A percentile compares a stretch with the other conserved stretches of the same genome.
These are phyloP conservation scores for Wasmannia auropunctata DNA, from an alignment of 1,140 invertebrate genomes.

Conservation along the genomic window DNA sequence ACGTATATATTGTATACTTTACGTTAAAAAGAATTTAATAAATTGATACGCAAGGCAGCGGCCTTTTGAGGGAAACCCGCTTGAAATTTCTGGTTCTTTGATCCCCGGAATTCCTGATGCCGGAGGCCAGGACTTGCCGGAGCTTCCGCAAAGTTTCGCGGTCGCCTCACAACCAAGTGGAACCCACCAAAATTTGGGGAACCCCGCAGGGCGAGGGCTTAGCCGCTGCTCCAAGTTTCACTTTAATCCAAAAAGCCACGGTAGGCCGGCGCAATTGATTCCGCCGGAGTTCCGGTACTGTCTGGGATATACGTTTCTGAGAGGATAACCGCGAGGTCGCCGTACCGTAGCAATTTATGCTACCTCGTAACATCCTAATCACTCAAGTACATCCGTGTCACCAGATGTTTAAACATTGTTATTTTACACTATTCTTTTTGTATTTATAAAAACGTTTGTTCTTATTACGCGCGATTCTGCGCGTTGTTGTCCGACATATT, in stretches of 20 bases:
- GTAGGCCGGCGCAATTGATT: constrained; percentile 84
- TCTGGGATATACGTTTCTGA: constrained; percentile 43
- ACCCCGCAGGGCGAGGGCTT: constrained; percentile 79
- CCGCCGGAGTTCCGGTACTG: constrained; percentile 65
- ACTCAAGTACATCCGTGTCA: background rate
- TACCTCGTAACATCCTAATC: background rate
- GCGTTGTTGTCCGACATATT: background rate
- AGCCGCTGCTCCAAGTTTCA: constrained; percentile 82
- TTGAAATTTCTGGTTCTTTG: constrained; percentile 38
- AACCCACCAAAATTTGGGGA: constrained; percentile 79
- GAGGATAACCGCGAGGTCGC: constrained; percentile 25
- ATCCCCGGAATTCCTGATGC: constrained; percentile 1
- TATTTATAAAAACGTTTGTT: background rate
- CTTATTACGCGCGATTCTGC: no score
- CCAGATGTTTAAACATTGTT: background rate
- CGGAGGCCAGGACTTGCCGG: constrained; percentile 33
- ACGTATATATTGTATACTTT: background rate
- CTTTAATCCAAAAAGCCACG: constrained; percentile 85
- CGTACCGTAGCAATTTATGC: background rate
- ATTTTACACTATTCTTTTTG: no score
- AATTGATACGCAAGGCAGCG: background rate
- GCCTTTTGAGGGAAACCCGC: background rate
- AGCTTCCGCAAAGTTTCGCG: constrained; percentile 70
- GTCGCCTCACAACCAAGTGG: constrained; percentile 48
- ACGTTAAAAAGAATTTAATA: background rate